Conservation (phyloP, 2,113 vertebrate species). For the Platichthys stellatus region DNA sequence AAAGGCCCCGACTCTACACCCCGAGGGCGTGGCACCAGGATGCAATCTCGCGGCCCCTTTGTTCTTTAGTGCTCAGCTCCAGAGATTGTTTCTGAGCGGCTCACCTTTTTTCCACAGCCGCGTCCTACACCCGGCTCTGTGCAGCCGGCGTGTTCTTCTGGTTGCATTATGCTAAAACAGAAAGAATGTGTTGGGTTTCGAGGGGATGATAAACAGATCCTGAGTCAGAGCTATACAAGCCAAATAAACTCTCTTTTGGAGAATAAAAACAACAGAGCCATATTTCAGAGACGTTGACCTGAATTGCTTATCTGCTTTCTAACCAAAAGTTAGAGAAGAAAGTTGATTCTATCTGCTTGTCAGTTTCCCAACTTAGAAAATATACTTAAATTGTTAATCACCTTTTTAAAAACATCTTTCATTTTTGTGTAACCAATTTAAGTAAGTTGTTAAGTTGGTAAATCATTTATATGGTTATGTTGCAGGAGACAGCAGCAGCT, state of each 20-base stretch:
- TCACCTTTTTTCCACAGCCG: conserved; percentile 47
- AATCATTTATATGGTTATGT: too few species aligned
- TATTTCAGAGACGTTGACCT: conserved; percentile 10
- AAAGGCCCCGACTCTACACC: conserved; percentile 64
- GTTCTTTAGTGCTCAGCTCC: conserved; percentile 53
- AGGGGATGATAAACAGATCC: conserved; percentile 30
- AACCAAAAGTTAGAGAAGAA: not conserved
- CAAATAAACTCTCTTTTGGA: conserved; percentile 3
- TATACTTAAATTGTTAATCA: not conserved
- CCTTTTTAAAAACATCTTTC: too few species aligned
- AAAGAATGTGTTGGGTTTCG: conserved; percentile 7
- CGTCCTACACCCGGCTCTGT: conserved; percentile 22
- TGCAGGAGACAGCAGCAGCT: too few species aligned
- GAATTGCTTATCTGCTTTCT: not conserved
- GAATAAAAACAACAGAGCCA: not conserved
- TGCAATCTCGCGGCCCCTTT: conserved; percentile 61
- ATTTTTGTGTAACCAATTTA: too few species aligned
- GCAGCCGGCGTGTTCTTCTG: conserved; percentile 13
- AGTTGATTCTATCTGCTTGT: not conserved
- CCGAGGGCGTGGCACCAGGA: conserved; percentile 65
- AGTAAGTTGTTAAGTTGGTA: too few species aligned
- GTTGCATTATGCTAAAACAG: conserved; percentile 12
- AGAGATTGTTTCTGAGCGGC: conserved; percentile 50
- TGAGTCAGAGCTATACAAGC: conserved; percentile 9
- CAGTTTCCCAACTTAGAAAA: not conserved